Evolutionary conservation across 2,888 invertebrate species (phyloP).

Genomic region (Barypeithes pellucidus): DNA sequence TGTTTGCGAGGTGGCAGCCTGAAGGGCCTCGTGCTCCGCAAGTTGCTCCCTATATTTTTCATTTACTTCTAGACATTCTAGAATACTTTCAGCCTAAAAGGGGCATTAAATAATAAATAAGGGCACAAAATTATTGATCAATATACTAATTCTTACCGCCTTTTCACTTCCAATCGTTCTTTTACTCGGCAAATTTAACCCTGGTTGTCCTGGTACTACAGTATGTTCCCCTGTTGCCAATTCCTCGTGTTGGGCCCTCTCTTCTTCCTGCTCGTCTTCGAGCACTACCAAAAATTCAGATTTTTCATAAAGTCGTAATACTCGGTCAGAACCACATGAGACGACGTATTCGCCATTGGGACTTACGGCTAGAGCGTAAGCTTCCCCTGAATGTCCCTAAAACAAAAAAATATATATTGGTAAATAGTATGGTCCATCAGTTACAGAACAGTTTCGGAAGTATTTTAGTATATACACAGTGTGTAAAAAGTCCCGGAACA

Average conservation of each 20-base stretch:
- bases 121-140: too few species aligned
- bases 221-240: slow-evolving; percentile 84
- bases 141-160: slow-evolving; percentile 76
- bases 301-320: slow-evolving; percentile 88
- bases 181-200: slow-evolving; percentile 85
- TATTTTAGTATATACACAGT: too few species aligned
- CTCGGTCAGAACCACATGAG: slow-evolving; percentile 90
- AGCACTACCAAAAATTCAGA: slow-evolving; percentile 93
- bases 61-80: slow-evolving; percentile 91
- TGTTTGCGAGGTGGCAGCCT: slow-evolving; percentile 65
- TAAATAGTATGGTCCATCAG: too few species aligned
- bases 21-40: slow-evolving; percentile 70
- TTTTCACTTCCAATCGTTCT: slow-evolving; percentile 91
- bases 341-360: slow-evolving; percentile 85
- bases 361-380: slow-evolving; percentile 83
- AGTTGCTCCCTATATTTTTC: slow-evolving; percentile 77
- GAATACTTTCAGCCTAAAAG: slow-evolving; percentile 85
- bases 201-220: slow-evolving; percentile 80
- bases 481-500: too few species aligned
- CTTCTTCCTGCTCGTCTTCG: slow-evolving; percentile 91
- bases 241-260: slow-evolving; percentile 83
- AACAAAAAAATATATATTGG: too few species aligned
- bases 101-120: not conserved
- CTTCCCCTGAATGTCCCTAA: slow-evolving; percentile 90
- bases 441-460: too few species aligned